Base-by-base conservation (phyloP, 2,113 vertebrate species). In the Isurus oxyrinchus region DNA sequence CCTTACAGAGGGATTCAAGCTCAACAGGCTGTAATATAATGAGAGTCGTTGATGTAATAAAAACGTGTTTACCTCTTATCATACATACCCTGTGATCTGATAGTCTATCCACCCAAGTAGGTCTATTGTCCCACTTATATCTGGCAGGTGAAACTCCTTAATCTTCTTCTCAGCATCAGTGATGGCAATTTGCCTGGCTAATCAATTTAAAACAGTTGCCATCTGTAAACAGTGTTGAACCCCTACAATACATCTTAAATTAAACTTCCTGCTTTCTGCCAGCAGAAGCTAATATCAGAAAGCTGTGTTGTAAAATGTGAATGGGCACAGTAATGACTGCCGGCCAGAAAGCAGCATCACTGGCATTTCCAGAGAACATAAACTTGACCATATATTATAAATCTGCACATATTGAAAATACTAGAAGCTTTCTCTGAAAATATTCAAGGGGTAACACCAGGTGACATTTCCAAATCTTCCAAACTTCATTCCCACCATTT, bases 131-230 rank as follows among this genome's bases (percentile, higher is more conserved):
- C 94, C 94, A 95, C 44, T 95, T 27, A 72, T 6, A 35, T 95
- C 94, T 76, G 94, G 94, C 5, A 31, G 49, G 16, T 72, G 66
- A 55, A 95, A 72, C 44, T 55, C 94, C 53, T 55, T 5, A 35
- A 95, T 76, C 94, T 76, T 95, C 67, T 95, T 4, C 94, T 95
- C 66, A 31, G 67, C 66, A 69, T 53, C 8, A 72, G 2, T 76
- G 25, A 95, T 10, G 10, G 40, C 94, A 95, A 95, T 53, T 95
- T 95, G 40, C 23, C 27, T 95, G 44, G 66, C 94, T 95, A 76
- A 72, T 35, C 44, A 95, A 76, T 25, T 95, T 69, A 14, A 49
- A 59, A 53, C 25, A 69, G 94, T 31, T 14, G 55, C 25, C 69
- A 95, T 49, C 69, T 2, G 19, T 44, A 69, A 49, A 23, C 3